These are phyloP conservation scores for Pampusana beccarii DNA, from an alignment of 2,113 vertebrate genomes.

Conservation along the genomic window DNA sequence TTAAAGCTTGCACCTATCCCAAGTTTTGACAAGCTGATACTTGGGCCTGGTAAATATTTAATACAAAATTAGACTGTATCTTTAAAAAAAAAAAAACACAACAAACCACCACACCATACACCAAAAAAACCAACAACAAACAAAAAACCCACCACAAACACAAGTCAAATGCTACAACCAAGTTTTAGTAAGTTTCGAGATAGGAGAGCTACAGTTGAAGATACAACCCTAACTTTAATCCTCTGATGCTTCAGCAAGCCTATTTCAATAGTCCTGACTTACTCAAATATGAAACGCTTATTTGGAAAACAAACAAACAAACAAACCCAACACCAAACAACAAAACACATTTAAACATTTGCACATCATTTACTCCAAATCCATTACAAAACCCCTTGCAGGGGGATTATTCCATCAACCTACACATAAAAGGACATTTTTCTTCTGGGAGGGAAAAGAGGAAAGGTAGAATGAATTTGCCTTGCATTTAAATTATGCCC, in stretches of 20 bases:
- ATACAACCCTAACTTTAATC: not conserved
- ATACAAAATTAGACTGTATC: not conserved
- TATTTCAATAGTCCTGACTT: not conserved
- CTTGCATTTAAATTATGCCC: not conserved
- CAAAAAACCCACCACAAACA: not conserved
- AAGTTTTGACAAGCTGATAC: not conserved
- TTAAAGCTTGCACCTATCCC: not conserved
- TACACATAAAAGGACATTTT: not conserved
- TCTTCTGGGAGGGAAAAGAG: not conserved
- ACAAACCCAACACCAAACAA: too few relatives aligned
- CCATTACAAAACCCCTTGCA: not conserved
- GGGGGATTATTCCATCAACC: not conserved
- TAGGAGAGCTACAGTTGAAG: not conserved
- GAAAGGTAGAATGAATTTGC: not conserved
- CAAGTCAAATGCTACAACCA: not conserved
- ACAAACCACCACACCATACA: too few relatives aligned
- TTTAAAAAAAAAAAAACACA: not conserved
- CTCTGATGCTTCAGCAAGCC: not conserved
- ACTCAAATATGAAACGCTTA: not conserved
- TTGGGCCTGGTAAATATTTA: not conserved
- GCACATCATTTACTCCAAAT: not conserved
- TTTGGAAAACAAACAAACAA: too few relatives aligned
- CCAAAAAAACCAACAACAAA: too few relatives aligned
- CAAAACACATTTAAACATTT: not conserved
- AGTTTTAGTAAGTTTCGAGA: not conserved